Conservation (phyloP, 2,888 invertebrate genomes). For the Salticus scenicus region DNA sequence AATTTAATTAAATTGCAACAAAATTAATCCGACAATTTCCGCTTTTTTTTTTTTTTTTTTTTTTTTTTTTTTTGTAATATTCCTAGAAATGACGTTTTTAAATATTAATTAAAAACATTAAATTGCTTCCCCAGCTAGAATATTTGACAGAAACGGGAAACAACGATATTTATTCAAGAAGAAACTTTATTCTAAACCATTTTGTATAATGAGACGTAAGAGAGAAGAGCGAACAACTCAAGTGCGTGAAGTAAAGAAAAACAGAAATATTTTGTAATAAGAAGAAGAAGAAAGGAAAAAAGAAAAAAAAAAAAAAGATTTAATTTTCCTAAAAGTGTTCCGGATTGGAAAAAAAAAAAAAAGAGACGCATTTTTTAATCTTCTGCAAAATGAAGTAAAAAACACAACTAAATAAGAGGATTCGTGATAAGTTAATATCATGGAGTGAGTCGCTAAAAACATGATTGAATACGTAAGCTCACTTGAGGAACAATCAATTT, state of each 20-base stretch:
- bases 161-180: not conserved
- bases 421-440: not conserved
- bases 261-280: not conserved
- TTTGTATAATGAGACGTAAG: not conserved
- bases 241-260: not conserved
- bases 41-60: too few species aligned
- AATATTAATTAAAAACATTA: not conserved
- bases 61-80: too few species aligned
- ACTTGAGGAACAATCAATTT: not conserved
- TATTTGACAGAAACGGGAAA: not conserved
- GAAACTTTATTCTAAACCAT: not conserved
- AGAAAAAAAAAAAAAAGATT: not conserved
- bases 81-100: too few species aligned
- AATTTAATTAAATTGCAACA: too few species aligned
- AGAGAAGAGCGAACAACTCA: not conserved
- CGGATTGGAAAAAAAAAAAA: not conserved
- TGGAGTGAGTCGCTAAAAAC: not conserved
- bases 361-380: not conserved
- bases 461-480: not conserved
- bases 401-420: not conserved
- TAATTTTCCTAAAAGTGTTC: constrained; percentile 3
- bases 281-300: too few species aligned
- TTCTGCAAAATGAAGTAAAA: not conserved
- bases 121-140: not conserved
- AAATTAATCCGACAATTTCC: too few species aligned